Evolutionary conservation across 2,113 vertebrate genomes (phyloP).

Genomic region (Ailuropoda melanoleuca): DNA sequence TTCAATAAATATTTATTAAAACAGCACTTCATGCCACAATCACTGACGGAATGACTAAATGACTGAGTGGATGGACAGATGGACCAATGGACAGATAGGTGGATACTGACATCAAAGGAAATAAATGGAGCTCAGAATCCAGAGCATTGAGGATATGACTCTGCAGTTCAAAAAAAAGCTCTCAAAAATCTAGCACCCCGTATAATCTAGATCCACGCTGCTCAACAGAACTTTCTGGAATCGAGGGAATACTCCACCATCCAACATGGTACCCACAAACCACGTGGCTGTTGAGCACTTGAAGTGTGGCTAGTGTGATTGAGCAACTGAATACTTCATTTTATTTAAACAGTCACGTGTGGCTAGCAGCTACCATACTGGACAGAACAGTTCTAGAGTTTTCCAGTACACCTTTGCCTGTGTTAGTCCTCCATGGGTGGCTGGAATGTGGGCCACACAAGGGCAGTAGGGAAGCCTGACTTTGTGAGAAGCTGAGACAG

Average conservation of each 20-base stretch:
- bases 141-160: not conserved
- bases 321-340: not conserved
- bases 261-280: not conserved
- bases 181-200: not conserved
- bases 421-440: not conserved
- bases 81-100: no score
- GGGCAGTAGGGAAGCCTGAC: not conserved
- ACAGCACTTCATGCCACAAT: not conserved
- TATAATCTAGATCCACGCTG: not conserved
- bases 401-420: not conserved
- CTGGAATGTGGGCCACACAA: not conserved
- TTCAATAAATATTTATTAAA: not conserved
- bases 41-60: not conserved
- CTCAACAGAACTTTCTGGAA: not conserved
- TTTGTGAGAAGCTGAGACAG: not conserved
- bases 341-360: not conserved
- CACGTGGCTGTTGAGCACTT: not conserved
- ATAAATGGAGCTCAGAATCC: not conserved
- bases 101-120: not conserved
- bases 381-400: not conserved
- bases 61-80: not conserved
- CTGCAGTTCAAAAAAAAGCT: not conserved
- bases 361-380: rapidly evolving
- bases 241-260: not conserved
- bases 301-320: not conserved